phyloP scores from a whole-genome alignment of 2,797 vertebrate species.

The Momotus momota region DNA sequence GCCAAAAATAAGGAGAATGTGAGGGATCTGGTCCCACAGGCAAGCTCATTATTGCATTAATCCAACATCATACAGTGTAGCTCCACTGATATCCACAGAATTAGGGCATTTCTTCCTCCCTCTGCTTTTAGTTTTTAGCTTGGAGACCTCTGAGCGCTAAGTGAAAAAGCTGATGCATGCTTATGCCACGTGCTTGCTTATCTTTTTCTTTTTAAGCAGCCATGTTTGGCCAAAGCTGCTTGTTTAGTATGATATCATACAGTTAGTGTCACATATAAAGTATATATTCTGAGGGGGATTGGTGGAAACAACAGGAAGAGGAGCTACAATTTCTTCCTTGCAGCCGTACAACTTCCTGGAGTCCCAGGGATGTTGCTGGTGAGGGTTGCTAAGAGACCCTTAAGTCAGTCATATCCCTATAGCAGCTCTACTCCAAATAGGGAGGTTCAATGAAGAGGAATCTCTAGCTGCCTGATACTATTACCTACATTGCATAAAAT shows the following conservation, averaged over 20 bases:
- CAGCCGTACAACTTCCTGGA: background rate
- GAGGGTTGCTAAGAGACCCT: background rate
- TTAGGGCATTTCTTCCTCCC: background rate
- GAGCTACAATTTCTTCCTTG: background rate
- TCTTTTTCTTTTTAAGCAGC: background rate
- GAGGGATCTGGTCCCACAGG: background rate
- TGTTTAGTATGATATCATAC: background rate
- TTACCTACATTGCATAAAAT: constrained; percentile 15
- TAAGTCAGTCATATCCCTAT: background rate
- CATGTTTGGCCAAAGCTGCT: background rate
- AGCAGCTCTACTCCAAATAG: background rate
- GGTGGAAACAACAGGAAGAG: background rate
- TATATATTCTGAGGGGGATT: background rate
- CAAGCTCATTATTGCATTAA: constrained; percentile 25
- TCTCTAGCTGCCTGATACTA: background rate
- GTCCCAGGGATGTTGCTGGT: background rate
- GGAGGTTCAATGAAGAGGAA: background rate
- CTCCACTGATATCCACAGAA: background rate
- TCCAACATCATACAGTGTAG: background rate
- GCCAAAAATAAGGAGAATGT: constrained; percentile 16
- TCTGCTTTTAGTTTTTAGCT: background rate
- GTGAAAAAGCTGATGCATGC: background rate
- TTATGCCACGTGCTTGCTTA: background rate
- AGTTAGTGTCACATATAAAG: background rate
- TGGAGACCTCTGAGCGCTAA: background rate